Evolutionary conservation across 2,888 invertebrate genomes (phyloP).

Genomic region (Melolontha melolontha): DNA sequence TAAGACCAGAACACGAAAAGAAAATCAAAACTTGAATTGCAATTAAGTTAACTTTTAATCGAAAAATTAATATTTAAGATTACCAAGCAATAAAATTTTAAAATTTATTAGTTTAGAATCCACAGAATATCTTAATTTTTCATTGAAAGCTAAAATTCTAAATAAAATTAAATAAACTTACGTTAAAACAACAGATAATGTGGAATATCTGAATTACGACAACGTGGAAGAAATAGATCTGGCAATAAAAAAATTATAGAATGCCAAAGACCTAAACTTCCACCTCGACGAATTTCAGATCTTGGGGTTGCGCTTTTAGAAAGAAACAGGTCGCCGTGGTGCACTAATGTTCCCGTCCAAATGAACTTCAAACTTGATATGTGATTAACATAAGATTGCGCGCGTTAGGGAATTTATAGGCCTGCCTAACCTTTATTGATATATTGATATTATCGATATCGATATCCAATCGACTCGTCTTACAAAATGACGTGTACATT

Average conservation of each 20-base stretch:
- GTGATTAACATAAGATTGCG: slow-evolving; percentile 31
- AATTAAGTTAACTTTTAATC: too few relatives aligned
- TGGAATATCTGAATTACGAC: slow-evolving; percentile 31
- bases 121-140: too few relatives aligned
- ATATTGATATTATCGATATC: slow-evolving; percentile 46
- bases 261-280: slow-evolving; percentile 54
- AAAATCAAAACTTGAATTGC: too few relatives aligned
- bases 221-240: slow-evolving; percentile 60
- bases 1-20: too few relatives aligned
- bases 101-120: too few relatives aligned
- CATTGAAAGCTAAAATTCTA: too few relatives aligned
- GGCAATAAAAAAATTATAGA: slow-evolving; percentile 49
- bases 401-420: slow-evolving; percentile 43
- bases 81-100: too few relatives aligned
- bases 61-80: too few relatives aligned
- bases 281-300: slow-evolving; percentile 46
- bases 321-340: background rate
- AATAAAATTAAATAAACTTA: background rate
- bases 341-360: background rate
- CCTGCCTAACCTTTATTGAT: slow-evolving; percentile 49
- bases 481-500: slow-evolving; percentile 25
- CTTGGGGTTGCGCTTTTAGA: slow-evolving; percentile 7
- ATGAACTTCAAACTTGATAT: slow-evolving; percentile 27
- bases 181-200: background rate
- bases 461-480: slow-evolving; percentile 49